phyloP scores from a whole-genome alignment of 64 coral and sea anemone genomes.

The Hydrozoanthus tunicans region DNA sequence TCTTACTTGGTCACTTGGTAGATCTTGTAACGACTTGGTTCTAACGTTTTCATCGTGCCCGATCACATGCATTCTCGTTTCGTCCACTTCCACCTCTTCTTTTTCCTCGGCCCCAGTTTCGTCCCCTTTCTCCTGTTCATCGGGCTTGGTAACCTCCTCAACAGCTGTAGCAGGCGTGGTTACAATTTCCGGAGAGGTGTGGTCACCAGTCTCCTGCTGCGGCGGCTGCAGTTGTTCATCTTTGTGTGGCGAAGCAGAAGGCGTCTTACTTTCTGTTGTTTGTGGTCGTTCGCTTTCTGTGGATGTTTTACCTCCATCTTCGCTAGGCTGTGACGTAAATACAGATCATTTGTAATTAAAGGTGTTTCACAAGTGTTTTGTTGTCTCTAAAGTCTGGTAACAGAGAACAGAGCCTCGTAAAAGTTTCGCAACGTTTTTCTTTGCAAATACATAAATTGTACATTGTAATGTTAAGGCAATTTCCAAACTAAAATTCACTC shows the following conservation, averaged over 20 bases:
- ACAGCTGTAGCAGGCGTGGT: background rate
- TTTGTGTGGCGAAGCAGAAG: background rate
- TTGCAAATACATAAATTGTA: too few species aligned
- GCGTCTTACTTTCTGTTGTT: background rate
- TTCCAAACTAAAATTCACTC: too few species aligned
- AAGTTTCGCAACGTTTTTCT: too few species aligned
- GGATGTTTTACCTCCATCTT: slow-evolving; percentile 22
- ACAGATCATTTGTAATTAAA: background rate
- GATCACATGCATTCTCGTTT: slow-evolving; percentile 77
- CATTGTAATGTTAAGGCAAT: too few species aligned
- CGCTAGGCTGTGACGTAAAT: slow-evolving; percentile 8
- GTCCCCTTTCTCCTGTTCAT: background rate
- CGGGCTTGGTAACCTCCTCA: background rate
- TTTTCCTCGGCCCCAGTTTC: slow-evolving; percentile 37
- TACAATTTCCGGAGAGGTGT: background rate
- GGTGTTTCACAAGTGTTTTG: too few species aligned
- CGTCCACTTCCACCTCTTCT: slow-evolving; percentile 34
- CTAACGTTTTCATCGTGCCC: slow-evolving; percentile 94
- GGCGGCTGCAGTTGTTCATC: background rate
- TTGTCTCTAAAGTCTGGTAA: background rate
- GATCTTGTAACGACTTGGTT: slow-evolving; percentile 69
- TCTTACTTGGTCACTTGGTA: slow-evolving; percentile 68
- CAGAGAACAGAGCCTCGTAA: background rate
- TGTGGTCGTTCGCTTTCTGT: background rate
- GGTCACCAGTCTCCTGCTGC: background rate